Base-by-base conservation (phyloP, 2,888 invertebrate species). In the Helicoverpa assulta region DNA sequence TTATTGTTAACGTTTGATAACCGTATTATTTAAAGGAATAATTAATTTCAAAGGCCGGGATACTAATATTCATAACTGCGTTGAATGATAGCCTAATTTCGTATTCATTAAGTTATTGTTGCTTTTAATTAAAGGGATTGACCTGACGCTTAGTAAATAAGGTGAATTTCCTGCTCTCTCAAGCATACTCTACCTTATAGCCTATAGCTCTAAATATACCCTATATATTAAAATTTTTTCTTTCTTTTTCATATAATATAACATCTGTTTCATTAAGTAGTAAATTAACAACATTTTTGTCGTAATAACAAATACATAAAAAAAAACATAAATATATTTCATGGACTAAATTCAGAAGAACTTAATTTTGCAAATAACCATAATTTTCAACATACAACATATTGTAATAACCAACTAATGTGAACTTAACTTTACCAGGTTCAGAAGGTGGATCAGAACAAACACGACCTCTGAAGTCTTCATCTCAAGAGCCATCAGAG, bases 361-460 rank as follows among this genome's bases (percentile, higher is more conserved):
- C n/a, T n/a, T n/a, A n/a, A n/a, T n/a, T n/a, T n/a, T n/a, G n/a
- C n/a, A n/a, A n/a, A n/a, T n/a, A n/a, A n/a, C n/a, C n/a, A n/a
- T n/a, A n/a, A n/a, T n/a, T n/a, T n/a, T n/a, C n/a, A n/a, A n/a
- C n/a, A n/a, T n/a, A n/a, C n/a, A n/a, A n/a, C 26, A 26, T 26
- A 26, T 26, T 26, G 26, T 26, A 26, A 19, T 21, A n/a, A 16
- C 0, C n/a, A 43, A 53, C 16, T 16, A 14, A 54, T 4, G 21
- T n/a, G 14, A 33, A 2, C 8, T 21, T 10, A 29, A 10, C 40
- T 14, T 21, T 51, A 18, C 10, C 71, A 92, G 93, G 86, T 69
- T 92, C 94, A 57, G 93, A 91, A 84, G 89, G 86, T 2, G 87
- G 87, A 56, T 92, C 93, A 21, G 91, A 89, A 77, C 89, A 90